phyloP scores from a whole-genome alignment of 2,113 vertebrate genomes.

The Apteryx mantelli region DNA sequence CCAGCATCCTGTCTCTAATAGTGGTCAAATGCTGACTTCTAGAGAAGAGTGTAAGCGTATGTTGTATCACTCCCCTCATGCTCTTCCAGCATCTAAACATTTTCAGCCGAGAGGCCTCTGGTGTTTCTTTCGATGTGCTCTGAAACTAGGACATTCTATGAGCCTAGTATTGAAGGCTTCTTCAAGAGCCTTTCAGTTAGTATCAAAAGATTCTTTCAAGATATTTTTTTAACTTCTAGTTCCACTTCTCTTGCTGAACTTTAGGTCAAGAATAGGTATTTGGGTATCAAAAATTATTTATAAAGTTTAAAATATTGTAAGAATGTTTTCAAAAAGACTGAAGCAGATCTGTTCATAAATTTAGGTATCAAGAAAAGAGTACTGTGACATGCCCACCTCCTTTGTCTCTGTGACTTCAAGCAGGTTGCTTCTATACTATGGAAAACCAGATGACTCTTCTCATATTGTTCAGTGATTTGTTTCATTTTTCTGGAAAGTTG shows the following conservation, averaged over 20 bases:
- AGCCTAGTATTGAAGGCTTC: not conserved
- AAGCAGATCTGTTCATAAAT: not conserved
- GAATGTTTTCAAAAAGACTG: not conserved
- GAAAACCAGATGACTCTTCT: conserved; percentile 44
- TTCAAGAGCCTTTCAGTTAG: not conserved
- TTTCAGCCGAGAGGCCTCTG: not conserved
- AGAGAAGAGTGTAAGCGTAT: fast-evolving
- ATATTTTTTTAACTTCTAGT: not conserved
- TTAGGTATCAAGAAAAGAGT: not conserved
- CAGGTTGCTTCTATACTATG: not conserved
- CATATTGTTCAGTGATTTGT: not conserved
- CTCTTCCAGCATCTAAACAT: not conserved
- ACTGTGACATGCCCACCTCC: not conserved
- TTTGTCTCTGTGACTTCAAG: not conserved
- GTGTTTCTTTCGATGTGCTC: not conserved
- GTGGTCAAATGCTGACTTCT: not conserved
- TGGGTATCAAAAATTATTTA: not conserved
- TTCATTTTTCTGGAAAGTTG: conserved; percentile 48
- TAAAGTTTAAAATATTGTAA: not conserved
- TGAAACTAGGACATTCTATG: not conserved
- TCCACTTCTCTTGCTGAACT: not conserved
- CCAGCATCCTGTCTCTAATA: not conserved
- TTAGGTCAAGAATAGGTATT: not conserved
- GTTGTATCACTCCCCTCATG: not conserved
- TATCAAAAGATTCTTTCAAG: not conserved